phyloP scores from a whole-genome alignment of 2,113 vertebrate genomes.

The Crocuta crocuta region DNA sequence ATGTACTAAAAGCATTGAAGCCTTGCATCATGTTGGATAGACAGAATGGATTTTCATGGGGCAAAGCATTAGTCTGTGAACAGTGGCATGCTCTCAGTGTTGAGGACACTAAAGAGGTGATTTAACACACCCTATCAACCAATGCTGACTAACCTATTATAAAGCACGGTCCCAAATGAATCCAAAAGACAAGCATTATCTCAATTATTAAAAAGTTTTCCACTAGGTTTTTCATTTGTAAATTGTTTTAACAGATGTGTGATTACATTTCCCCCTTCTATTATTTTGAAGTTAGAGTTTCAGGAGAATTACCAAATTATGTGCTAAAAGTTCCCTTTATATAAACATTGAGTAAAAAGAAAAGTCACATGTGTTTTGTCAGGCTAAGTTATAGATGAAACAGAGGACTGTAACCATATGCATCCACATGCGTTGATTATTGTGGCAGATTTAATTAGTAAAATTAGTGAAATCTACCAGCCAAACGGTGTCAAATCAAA shows the following conservation, averaged over 20 bases:
- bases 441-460: conserved; percentile 68
- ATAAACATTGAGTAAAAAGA: conserved; percentile 52
- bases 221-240: conserved; percentile 5
- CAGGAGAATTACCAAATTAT: conserved; percentile 56
- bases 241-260: conserved; percentile 54
- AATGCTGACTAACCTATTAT: neutral
- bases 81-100: neutral
- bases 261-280: neutral
- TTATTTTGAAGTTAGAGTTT: conserved; percentile 53
- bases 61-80: neutral
- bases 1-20: neutral
- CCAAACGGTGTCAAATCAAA: conserved; percentile 61
- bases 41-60: neutral
- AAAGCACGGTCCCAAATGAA: neutral
- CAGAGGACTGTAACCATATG: conserved; percentile 39
- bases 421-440: neutral
- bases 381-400: conserved; percentile 55
- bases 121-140: neutral
- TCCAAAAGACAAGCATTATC: neutral
- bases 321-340: conserved; percentile 1
- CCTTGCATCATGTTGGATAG: neutral
- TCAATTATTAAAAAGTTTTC: neutral
- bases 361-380: conserved; percentile 44
- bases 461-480: conserved; percentile 63
- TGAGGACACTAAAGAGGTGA: neutral